phyloP scores from a whole-genome alignment of 2,113 vertebrate species.

The Platysteira castanea region DNA sequence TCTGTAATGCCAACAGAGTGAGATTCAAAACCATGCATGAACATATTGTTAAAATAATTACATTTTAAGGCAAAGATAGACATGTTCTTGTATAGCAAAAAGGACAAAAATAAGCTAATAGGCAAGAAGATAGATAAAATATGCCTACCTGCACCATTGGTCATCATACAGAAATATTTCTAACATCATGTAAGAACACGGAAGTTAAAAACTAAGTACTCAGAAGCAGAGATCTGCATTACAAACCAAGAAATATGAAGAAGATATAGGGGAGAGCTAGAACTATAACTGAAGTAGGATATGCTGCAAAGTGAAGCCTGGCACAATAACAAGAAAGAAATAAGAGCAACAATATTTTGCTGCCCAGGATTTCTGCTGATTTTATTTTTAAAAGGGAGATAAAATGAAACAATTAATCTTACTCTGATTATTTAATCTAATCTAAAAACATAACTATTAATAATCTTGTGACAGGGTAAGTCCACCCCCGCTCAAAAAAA shows the following conservation, averaged over 20 bases:
- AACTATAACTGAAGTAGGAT: not conserved
- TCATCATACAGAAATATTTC: not conserved
- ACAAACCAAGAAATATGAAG: constrained; percentile 20
- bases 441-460: not conserved
- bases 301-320: not conserved
- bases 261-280: constrained; percentile 7
- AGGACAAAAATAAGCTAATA: not conserved
- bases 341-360: not conserved
- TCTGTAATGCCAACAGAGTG: not conserved
- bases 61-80: not conserved
- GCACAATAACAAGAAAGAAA: not conserved
- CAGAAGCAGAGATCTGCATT: not conserved
- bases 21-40: not conserved
- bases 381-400: not conserved
- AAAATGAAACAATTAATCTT: not conserved
- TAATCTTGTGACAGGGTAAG: constrained; percentile 53
- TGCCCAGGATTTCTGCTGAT: not conserved
- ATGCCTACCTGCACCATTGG: not conserved
- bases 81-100: not conserved
- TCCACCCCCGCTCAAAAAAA: not conserved
- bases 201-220: constrained; percentile 15
- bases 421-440: not conserved
- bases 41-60: constrained; percentile 5
- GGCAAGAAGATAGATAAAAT: not conserved
- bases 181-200: not conserved